phyloP scores from a whole-genome alignment of 2,113 vertebrate genomes.

The Actenoides hombroni region DNA sequence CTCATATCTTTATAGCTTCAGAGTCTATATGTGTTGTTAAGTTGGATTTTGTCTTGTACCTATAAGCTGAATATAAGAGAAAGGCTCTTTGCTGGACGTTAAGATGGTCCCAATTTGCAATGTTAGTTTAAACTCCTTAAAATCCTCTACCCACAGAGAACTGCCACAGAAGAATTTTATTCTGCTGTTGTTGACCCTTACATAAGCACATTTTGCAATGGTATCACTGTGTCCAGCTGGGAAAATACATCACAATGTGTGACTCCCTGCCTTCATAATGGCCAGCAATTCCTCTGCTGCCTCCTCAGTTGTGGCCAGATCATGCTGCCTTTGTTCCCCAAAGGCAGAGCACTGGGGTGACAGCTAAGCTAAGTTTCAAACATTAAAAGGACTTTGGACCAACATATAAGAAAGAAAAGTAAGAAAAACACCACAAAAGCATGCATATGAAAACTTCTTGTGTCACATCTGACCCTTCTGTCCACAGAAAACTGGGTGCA shows the following conservation, averaged over 20 bases:
- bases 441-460: not conserved
- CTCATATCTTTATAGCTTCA: not conserved
- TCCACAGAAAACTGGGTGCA: not conserved
- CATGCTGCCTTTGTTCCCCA: not conserved
- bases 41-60: not conserved
- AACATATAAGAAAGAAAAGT: not conserved
- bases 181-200: not conserved
- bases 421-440: not conserved
- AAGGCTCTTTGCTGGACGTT: not conserved
- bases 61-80: not conserved
- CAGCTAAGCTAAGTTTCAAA: not conserved
- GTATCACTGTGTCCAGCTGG: not conserved
- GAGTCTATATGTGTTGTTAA: not conserved
- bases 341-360: not conserved
- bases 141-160: not conserved
- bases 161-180: not conserved
- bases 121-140: not conserved
- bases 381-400: not conserved
- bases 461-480: not conserved
- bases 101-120: not conserved
- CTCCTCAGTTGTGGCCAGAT: not conserved
- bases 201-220: not conserved
- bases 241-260: not conserved
- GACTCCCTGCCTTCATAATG: not conserved
- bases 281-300: not conserved